Evolutionary conservation across 2,797 vertebrate genomes (phyloP).

Genomic region (Xenops minutus): DNA sequence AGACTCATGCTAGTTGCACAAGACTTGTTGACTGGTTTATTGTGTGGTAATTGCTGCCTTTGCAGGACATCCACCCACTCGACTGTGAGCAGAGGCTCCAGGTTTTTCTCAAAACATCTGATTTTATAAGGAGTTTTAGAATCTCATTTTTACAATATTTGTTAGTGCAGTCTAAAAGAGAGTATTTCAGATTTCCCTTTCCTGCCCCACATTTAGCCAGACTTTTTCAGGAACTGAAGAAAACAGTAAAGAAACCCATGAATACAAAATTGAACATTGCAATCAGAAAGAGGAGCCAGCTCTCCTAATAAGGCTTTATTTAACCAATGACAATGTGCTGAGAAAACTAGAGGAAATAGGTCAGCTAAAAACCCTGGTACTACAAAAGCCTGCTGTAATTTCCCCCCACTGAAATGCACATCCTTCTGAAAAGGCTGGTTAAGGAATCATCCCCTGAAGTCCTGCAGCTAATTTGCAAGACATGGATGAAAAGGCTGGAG

Average conservation of each 20-base stretch:
- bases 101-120: conserved; percentile 1
- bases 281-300: not conserved
- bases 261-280: not conserved
- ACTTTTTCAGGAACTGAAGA: not conserved
- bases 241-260: not conserved
- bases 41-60: conserved; percentile 14
- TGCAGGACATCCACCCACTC: conserved; percentile 39
- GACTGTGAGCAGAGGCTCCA: not conserved
- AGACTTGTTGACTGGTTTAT: conserved; percentile 33
- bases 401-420: not conserved
- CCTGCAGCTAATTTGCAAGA: not conserved
- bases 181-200: not conserved
- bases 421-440: not conserved
- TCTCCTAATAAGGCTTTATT: conserved; percentile 28
- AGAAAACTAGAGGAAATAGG: conserved; percentile 45
- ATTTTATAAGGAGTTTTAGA: not conserved
- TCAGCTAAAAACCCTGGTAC: not conserved
- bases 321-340: not conserved
- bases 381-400: not conserved
- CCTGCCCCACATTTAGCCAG: not conserved
- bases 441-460: not conserved
- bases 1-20: not conserved
- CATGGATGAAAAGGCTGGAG: not conserved
- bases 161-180: not conserved
- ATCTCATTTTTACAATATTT: not conserved